Percentiles rank a stretch among this genome's conserved stretches.
These are phyloP conservation scores for Corvus cornix DNA, from an alignment of 2,113 vertebrate genomes.

Conservation along the genomic window DNA sequence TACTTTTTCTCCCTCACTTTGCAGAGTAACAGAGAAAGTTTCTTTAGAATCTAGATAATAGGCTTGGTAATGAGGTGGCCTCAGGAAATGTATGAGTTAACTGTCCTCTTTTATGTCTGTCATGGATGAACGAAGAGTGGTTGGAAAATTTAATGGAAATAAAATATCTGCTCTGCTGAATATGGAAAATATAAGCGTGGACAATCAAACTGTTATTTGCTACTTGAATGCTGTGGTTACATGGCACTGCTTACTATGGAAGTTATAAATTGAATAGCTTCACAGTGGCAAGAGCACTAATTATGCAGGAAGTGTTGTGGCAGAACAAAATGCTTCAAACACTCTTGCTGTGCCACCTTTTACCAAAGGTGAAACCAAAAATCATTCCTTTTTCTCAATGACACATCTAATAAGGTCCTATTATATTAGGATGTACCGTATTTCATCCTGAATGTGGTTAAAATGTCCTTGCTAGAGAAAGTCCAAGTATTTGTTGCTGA, in stretches of 20 bases:
- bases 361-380: neutral
- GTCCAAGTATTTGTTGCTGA: neutral
- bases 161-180: neutral
- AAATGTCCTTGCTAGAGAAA: neutral
- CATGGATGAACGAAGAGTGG: neutral
- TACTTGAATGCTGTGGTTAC: neutral
- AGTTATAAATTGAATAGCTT: neutral
- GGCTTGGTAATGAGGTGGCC: neutral
- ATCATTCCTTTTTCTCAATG: neutral
- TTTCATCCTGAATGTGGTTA: neutral
- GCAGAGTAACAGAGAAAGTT: neutral
- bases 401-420: neutral
- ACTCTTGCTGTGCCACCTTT: neutral
- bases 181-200: neutral
- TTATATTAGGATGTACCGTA: neutral
- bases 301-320: neutral
- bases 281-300: neutral
- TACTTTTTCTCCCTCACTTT: neutral
- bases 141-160: conserved; percentile 2
- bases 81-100: neutral
- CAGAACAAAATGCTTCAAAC: neutral
- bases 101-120: neutral
- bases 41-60: neutral
- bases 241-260: neutral
- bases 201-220: neutral